Evolutionary conservation across 2,888 invertebrate genomes (phyloP).

Genomic region (Gymnosoma rotundatum): DNA sequence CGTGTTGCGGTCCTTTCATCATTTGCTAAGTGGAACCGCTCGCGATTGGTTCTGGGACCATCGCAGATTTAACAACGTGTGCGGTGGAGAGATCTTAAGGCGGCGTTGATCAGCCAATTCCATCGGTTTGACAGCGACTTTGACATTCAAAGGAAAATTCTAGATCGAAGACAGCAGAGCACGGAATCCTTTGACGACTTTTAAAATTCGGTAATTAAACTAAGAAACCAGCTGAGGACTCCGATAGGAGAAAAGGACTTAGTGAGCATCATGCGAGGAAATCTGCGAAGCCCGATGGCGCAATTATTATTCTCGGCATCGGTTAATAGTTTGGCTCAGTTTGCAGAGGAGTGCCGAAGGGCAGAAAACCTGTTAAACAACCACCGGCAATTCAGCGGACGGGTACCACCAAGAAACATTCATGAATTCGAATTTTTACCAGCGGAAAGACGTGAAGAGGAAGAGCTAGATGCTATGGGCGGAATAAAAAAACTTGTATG

Average conservation of each 20-base stretch:
- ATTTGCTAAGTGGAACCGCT: neutral
- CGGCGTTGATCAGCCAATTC: neutral
- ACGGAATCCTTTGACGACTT: constrained; percentile 4
- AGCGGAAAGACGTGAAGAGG: too few relatives aligned
- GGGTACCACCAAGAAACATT: neutral
- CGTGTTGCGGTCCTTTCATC: neutral
- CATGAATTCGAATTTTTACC: too few relatives aligned
- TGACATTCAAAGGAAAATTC: constrained; percentile 4
- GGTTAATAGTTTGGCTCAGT: too few relatives aligned
- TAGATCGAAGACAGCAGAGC: neutral
- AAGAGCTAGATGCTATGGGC: too few relatives aligned
- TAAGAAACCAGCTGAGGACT: neutral
- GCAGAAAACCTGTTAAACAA: neutral
- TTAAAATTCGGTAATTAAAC: constrained; percentile 7
- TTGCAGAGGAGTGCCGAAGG: too few relatives aligned
- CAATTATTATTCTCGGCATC: neutral
- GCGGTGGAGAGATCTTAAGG: neutral
- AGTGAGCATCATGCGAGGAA: constrained; percentile 12
- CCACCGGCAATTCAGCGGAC: neutral
- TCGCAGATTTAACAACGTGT: neutral
- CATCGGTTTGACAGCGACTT: too few relatives aligned
- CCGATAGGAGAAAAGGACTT: neutral
- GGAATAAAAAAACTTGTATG: neutral
- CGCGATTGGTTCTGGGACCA: neutral
- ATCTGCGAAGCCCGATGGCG: neutral